phyloP scores from a whole-genome alignment of 2,797 vertebrate genomes.

The Lindbergichthys nudifrons region DNA sequence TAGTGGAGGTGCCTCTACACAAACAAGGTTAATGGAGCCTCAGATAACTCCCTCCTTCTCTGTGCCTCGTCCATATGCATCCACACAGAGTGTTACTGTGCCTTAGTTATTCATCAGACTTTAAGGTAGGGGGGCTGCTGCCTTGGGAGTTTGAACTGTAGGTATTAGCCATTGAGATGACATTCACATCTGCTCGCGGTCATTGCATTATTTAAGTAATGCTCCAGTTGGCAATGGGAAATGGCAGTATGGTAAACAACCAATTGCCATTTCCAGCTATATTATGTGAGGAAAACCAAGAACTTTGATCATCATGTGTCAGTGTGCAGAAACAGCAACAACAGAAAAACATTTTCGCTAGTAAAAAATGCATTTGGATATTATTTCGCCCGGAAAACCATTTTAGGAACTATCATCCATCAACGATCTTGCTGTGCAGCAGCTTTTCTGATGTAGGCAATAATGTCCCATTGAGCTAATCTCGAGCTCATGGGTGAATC shows the following conservation, averaged over 20 bases:
- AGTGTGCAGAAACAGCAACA: conserved; percentile 53
- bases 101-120: conserved; percentile 65
- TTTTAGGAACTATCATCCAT: conserved; percentile 70
- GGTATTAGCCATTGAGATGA: conserved; percentile 66
- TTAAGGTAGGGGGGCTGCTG: conserved; percentile 50
- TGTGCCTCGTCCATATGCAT: conserved; percentile 54
- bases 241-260: conserved; percentile 69
- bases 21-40: conserved; percentile 86
- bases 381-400: conserved; percentile 68
- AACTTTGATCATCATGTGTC: conserved; percentile 70
- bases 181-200: conserved; percentile 73
- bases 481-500: conserved; percentile 63
- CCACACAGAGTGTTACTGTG: conserved; percentile 54
- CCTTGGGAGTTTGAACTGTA: conserved; percentile 58
- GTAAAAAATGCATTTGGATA: conserved; percentile 73
- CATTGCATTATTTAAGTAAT: conserved; percentile 76
- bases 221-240: conserved; percentile 50
- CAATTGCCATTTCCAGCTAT: conserved; percentile 59
- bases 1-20: conserved; percentile 81
- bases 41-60: conserved; percentile 69
- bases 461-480: conserved; percentile 74
- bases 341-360: conserved; percentile 59
- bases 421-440: conserved; percentile 63
- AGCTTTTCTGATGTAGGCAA: conserved; percentile 68
- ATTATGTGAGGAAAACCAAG: conserved; percentile 56